Evolutionary conservation across 1,140 invertebrate species (phyloP).

Genomic region (Lycorma delicatula): DNA sequence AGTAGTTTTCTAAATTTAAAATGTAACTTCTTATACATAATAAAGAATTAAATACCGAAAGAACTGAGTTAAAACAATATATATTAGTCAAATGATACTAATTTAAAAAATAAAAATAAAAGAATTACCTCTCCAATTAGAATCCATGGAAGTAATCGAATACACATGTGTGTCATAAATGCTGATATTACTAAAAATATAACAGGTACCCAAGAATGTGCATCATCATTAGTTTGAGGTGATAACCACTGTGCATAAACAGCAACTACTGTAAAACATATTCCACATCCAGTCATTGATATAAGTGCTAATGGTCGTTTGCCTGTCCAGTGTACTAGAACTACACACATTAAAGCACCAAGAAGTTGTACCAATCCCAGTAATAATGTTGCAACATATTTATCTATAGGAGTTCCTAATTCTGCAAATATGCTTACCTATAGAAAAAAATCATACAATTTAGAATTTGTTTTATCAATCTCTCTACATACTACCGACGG

Average conservation of each 20-base stretch:
- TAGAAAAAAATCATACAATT: constrained; percentile 3
- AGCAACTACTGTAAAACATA: constrained; percentile 50
- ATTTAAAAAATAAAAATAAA: constrained; percentile 13
- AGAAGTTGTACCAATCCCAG: constrained; percentile 56
- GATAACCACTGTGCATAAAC: constrained; percentile 31
- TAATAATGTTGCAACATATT: constrained; percentile 60
- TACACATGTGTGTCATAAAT: constrained; percentile 57
- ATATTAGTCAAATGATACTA: too few species aligned
- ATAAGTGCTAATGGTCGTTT: constrained; percentile 57
- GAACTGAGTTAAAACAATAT: too few species aligned
- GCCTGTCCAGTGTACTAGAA: constrained; percentile 56
- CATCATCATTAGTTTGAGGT: constrained; percentile 28
- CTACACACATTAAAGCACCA: constrained; percentile 51
- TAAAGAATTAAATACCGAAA: too few species aligned
- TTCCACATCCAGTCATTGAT: constrained; percentile 50
- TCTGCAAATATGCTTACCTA: constrained; percentile 50
- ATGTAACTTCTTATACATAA: too few species aligned
- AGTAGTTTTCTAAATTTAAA: too few species aligned
- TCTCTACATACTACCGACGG: not conserved
- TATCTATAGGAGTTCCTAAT: constrained; percentile 57
- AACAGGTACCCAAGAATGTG: constrained; percentile 57
- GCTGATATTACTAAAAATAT: constrained; percentile 53
- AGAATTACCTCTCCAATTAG: constrained; percentile 58
- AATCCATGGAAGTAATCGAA: constrained; percentile 65
- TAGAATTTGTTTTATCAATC: not conserved